These are phyloP conservation scores for Halcyon leucocephala DNA, from an alignment of 2,797 vertebrate species.

Conservation along the genomic window DNA sequence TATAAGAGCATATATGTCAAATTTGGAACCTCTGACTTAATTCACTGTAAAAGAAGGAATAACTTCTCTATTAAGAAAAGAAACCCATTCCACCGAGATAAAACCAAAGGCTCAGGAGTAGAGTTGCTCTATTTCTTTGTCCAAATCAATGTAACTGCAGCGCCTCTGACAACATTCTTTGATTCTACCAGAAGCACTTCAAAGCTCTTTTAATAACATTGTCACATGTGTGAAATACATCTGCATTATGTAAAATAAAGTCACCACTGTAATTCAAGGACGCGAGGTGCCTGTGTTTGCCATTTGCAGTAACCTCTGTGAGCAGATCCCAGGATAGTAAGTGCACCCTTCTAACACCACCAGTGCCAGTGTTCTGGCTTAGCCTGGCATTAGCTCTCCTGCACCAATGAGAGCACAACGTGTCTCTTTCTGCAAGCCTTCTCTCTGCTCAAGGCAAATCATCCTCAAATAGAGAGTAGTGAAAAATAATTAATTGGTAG, in stretches of 20 bases:
- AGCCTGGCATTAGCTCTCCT: background rate
- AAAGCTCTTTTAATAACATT: background rate
- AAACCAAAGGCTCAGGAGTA: background rate
- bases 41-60: background rate
- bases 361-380: background rate
- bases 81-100: background rate
- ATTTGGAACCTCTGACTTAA: background rate
- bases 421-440: background rate
- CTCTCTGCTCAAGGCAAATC: background rate
- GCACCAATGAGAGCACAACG: background rate
- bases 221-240: background rate
- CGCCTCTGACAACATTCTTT: background rate
- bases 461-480: background rate
- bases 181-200: background rate
- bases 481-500: background rate
- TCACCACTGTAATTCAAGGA: background rate
- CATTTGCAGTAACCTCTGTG: background rate
- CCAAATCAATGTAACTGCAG: background rate
- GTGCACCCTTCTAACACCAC: background rate
- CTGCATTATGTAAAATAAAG: background rate
- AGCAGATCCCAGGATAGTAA: background rate
- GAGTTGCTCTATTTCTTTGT: background rate
- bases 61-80: background rate
- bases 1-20: background rate
- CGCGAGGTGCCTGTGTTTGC: background rate